phyloP scores from a whole-genome alignment of 2,797 vertebrate species.

The Acanthiza pusilla region DNA sequence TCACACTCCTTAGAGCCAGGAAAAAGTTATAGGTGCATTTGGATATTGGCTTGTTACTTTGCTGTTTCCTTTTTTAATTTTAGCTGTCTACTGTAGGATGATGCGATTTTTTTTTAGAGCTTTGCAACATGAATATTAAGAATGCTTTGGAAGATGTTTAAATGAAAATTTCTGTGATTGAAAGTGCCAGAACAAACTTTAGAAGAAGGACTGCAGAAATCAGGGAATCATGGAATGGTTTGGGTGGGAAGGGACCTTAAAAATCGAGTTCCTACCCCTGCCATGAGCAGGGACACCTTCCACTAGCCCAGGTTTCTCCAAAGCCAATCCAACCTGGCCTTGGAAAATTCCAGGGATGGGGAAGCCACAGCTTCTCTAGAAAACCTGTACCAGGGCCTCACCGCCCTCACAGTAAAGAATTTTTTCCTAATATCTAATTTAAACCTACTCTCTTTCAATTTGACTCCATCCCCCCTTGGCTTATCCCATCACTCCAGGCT shows the following conservation, averaged over 20 bases:
- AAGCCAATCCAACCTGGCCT: not conserved
- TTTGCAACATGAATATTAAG: not conserved
- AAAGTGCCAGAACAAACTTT: not conserved
- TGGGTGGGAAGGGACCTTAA: not conserved
- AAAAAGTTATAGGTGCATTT: not conserved
- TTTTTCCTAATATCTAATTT: not conserved
- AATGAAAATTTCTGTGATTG: not conserved
- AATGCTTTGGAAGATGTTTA: not conserved
- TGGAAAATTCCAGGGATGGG: not conserved
- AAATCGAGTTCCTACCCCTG: not conserved
- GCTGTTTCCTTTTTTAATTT: not conserved
- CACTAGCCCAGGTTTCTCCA: not conserved
- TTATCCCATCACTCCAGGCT: too few relatives aligned
- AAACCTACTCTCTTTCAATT: too few relatives aligned
- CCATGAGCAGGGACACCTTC: not conserved
- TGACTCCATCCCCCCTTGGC: too few relatives aligned
- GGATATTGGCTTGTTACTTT: not conserved
- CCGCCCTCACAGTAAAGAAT: not conserved
- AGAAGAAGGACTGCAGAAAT: not conserved
- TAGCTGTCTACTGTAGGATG: not conserved
- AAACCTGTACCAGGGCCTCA: too few relatives aligned
- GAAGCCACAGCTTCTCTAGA: not conserved
- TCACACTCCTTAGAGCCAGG: not conserved
- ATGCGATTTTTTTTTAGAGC: not conserved
- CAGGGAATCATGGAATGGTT: not conserved